Evolutionary conservation across 2,113 vertebrate genomes (phyloP).

Genomic region (Mirounga angustirostris): DNA sequence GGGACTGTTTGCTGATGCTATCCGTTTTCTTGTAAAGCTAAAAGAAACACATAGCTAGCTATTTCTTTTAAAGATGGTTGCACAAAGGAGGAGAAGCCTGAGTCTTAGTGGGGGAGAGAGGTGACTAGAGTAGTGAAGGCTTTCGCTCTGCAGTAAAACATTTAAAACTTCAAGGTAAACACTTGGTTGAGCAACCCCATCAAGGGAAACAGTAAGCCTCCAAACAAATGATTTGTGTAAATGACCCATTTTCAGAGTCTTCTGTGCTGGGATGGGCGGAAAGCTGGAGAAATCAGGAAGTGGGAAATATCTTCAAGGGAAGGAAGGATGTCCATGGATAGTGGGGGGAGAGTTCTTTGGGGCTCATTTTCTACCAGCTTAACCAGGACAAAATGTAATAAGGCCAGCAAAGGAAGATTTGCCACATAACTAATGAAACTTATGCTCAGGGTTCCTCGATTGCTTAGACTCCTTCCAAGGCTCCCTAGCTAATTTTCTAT

Average conservation of each 20-base stretch:
- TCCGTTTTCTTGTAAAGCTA: background rate
- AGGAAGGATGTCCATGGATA: background rate
- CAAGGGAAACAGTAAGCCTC: constrained; percentile 4
- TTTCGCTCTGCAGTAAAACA: background rate
- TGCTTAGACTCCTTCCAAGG: background rate
- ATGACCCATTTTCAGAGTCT: background rate
- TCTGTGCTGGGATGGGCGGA: background rate
- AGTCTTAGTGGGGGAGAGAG: background rate
- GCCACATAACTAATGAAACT: background rate
- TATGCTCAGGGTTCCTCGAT: background rate
- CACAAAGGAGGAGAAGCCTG: background rate
- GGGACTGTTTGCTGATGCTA: background rate
- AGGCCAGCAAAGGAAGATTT: background rate
- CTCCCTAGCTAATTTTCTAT: background rate
- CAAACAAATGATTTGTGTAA: background rate
- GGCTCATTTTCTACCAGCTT: background rate
- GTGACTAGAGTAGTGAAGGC: background rate
- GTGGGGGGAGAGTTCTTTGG: too few relatives aligned
- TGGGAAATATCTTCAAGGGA: background rate
- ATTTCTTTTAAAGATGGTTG: background rate
- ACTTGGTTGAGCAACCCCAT: background rate
- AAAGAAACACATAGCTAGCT: background rate
- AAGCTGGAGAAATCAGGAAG: background rate
- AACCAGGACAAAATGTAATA: background rate
- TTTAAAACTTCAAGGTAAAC: background rate